Percentiles rank a stretch among this genome's conserved stretches.
These are phyloP conservation scores for Morus bassanus DNA, from an alignment of 2,797 vertebrate genomes.

Conservation along the genomic window DNA sequence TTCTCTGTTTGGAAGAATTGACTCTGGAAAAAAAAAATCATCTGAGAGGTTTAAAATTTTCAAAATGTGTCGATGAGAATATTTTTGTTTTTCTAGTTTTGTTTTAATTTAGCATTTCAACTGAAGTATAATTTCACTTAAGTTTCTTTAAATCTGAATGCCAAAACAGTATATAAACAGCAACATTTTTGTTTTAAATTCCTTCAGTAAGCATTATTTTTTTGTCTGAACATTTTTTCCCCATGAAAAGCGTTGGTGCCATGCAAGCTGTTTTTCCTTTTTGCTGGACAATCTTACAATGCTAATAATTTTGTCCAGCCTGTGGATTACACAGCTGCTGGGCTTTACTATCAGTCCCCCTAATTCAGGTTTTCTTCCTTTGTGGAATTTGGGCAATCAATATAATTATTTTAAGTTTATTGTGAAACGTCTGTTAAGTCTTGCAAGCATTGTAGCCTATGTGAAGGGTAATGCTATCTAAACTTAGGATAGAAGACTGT, in stretches of 20 bases:
- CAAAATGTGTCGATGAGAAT: background rate
- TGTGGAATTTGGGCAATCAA: background rate
- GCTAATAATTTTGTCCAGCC: background rate
- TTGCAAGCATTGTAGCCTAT: background rate
- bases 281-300: background rate
- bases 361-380: background rate
- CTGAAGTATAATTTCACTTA: background rate
- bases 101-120: background rate
- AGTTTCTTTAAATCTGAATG: background rate
- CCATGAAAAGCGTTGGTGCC: background rate
- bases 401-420: constrained; percentile 18
- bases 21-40: background rate
- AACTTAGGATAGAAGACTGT: background rate
- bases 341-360: background rate
- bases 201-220: background rate
- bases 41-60: background rate
- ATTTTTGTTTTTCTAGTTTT: background rate
- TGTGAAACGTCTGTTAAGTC: background rate
- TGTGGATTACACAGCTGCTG: background rate
- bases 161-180: background rate
- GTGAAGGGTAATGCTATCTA: background rate
- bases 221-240: background rate
- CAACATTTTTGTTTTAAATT: background rate
- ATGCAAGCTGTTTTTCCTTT: background rate
- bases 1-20: background rate